Evolutionary conservation across 2,113 vertebrate genomes (phyloP).

Genomic region (Callorhinus ursinus): DNA sequence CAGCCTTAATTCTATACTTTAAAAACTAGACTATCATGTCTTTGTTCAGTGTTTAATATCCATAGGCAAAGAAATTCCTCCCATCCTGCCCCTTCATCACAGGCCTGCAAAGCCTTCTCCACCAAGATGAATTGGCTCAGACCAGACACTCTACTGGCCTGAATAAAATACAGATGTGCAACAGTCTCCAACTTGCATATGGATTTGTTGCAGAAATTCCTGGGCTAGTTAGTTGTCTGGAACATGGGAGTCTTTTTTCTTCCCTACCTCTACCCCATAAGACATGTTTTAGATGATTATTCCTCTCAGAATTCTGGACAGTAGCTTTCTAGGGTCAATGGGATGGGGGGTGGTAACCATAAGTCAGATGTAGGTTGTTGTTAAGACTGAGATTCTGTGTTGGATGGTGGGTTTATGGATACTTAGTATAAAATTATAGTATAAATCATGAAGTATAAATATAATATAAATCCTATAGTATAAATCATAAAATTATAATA

Average conservation of each 20-base stretch:
- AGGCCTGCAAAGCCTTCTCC: background rate
- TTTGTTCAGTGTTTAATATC: background rate
- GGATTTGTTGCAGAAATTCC: constrained; percentile 15
- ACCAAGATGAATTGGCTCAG: background rate
- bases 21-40: background rate
- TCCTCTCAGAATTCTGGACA: background rate
- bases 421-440: background rate
- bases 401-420: background rate
- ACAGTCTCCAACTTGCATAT: background rate
- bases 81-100: background rate
- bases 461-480: background rate
- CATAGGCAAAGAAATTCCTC: background rate
- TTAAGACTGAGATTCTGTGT: background rate
- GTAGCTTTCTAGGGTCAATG: background rate
- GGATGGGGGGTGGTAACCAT: background rate
- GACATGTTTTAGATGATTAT: background rate
- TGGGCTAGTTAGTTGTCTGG: constrained; percentile 5
- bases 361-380: background rate
- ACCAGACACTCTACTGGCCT: background rate
- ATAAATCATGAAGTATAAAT: background rate
- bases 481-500: background rate
- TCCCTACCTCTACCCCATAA: background rate
- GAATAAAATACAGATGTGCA: background rate
- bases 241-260: background rate
- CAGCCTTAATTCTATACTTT: background rate